Conservation (phyloP, 2,888 invertebrate species). For the Peribatodes rhomboidaria region DNA sequence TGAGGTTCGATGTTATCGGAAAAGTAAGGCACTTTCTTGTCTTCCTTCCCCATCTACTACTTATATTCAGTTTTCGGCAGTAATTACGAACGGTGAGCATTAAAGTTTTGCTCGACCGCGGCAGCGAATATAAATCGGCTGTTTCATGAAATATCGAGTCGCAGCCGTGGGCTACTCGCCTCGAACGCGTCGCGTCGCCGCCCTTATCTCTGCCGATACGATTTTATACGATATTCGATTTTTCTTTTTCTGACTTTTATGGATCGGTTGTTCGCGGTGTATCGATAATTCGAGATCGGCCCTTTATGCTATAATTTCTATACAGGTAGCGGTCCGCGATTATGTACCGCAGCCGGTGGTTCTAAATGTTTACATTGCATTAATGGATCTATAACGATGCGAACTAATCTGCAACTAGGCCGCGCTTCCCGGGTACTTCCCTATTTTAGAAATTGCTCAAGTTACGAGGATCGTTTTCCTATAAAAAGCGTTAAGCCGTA, state of each 20-base stretch:
- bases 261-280: conserved; percentile 81
- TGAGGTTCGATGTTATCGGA: conserved; percentile 35
- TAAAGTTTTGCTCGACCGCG: conserved; percentile 75
- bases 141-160: conserved; percentile 83
- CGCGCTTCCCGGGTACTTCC: conserved; percentile 49
- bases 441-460: conserved; percentile 62
- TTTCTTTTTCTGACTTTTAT: conserved; percentile 83
- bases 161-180: conserved; percentile 81
- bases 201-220: conserved; percentile 81
- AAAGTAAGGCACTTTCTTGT: conserved; percentile 41
- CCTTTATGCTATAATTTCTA: conserved; percentile 71
- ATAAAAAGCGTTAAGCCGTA: conserved; percentile 74
- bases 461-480: conserved; percentile 66
- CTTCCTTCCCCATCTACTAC: conserved; percentile 50
- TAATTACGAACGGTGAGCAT: conserved; percentile 81
- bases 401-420: conserved; percentile 42
- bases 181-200: conserved; percentile 75
- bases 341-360: conserved; percentile 49
- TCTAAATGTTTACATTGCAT: conserved; percentile 42
- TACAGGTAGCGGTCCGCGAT: conserved; percentile 56
- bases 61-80: conserved; percentile 69
- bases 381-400: conserved; percentile 19
- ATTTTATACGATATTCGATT: conserved; percentile 83
- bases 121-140: conserved; percentile 83
- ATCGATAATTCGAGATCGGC: conserved; percentile 81